phyloP scores from a whole-genome alignment of 2,888 invertebrate genomes.

The Cryptosula pallasiana region DNA sequence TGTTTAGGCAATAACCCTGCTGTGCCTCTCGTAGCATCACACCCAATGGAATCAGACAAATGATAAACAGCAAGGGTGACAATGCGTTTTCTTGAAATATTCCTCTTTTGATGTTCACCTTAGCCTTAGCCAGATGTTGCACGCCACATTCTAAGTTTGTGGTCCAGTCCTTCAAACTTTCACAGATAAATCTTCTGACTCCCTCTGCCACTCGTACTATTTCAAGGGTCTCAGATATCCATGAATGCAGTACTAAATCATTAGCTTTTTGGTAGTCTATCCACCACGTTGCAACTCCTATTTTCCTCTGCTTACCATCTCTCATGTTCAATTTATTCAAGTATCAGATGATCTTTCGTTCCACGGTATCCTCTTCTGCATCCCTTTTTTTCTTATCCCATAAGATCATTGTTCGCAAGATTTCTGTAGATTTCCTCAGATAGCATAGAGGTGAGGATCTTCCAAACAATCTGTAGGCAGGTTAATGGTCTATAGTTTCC shows the following conservation, averaged over 20 bases:
- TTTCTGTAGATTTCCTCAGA: conserved; percentile 3
- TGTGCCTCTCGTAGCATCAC: neutral
- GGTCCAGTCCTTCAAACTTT: neutral
- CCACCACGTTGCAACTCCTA: neutral
- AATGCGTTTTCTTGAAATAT: neutral
- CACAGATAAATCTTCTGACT: neutral
- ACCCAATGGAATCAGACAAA: neutral
- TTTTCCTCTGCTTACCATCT: neutral
- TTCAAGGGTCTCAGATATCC: neutral
- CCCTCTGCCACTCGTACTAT: neutral
- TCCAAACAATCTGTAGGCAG: conserved; percentile 8
- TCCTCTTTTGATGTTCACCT: neutral
- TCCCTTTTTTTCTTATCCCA: conserved; percentile 3
- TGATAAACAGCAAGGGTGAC: neutral
- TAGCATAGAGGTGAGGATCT: neutral
- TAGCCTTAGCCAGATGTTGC: neutral
- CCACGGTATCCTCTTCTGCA: neutral
- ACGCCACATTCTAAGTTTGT: neutral
- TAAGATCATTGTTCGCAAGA: neutral
- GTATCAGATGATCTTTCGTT: neutral
- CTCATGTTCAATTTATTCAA: neutral
- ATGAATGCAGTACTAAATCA: conserved; percentile 12
- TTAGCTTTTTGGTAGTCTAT: neutral
- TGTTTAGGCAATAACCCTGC: neutral
- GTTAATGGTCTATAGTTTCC: conserved; percentile 4